A percentile compares a stretch with the other conserved stretches of the same genome.
phyloP scores from a whole-genome alignment of 1,140 invertebrate species.

The Aphaenogaster ashmeadi region DNA sequence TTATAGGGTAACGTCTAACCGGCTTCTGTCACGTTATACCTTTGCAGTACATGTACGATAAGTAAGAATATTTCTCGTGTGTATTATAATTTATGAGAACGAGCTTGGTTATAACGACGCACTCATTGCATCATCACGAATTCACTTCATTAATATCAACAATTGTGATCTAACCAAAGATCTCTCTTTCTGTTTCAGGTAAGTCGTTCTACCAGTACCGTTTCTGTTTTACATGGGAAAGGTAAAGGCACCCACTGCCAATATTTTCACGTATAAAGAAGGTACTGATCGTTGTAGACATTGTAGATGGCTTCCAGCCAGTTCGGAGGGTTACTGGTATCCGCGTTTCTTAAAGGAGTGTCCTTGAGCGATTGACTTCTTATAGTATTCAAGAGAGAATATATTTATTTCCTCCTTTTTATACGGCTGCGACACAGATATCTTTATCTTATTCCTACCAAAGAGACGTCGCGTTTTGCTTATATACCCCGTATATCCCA shows the following conservation, averaged over 20 bases:
- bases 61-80: conserved; percentile 15
- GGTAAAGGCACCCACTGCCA: conserved; percentile 68
- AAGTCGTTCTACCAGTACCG: conserved; percentile 62
- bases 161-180: background rate
- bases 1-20: background rate
- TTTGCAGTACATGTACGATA: background rate
- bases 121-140: background rate
- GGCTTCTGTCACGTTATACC: conserved; percentile 12
- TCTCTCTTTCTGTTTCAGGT: conserved; percentile 79
- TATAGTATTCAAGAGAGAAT: conserved; percentile 46
- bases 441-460: conserved; percentile 41
- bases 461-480: conserved; percentile 21
- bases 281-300: conserved; percentile 77
- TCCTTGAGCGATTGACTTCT: conserved; percentile 77
- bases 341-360: conserved; percentile 71
- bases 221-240: conserved; percentile 21
- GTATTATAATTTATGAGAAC: conserved; percentile 16
- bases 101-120: background rate
- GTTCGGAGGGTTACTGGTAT: conserved; percentile 71
- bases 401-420: conserved; percentile 48
- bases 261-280: conserved; percentile 73
- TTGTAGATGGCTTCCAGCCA: conserved; percentile 79
- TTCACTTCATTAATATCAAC: conserved; percentile 11
- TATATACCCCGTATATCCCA: background rate
- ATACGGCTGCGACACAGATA: background rate